Percentiles rank a stretch among this genome's conserved stretches.
These are phyloP conservation scores for Octopus sinensis DNA, from an alignment of 1,140 invertebrate species.

Conservation along the genomic window DNA sequence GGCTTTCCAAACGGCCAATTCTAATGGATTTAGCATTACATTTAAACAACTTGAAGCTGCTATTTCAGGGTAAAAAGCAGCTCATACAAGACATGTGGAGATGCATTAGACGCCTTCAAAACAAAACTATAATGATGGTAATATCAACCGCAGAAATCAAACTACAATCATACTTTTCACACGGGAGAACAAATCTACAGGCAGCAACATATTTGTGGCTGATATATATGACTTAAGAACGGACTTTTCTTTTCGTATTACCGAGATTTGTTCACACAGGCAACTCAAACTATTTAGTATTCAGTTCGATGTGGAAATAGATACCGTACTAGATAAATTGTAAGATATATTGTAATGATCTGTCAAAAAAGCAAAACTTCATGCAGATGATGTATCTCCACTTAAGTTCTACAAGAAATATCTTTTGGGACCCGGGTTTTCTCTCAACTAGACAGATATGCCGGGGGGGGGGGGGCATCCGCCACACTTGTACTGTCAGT, in stretches of 20 bases:
- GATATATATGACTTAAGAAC: neutral
- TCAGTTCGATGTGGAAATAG: constrained; percentile 4
- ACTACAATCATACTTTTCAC: neutral
- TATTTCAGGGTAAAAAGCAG: constrained; percentile 1
- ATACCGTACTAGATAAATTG: neutral
- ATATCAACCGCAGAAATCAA: neutral
- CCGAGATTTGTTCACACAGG: neutral
- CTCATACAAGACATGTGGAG: neutral
- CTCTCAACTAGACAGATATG: too few species aligned
- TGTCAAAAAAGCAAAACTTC: neutral
- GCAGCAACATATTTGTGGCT: constrained; percentile 5
- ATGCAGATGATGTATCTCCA: neutral
- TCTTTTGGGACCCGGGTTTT: too few species aligned
- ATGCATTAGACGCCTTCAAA: neutral
- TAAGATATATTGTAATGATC: constrained; percentile 4
- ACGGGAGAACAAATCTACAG: neutral
- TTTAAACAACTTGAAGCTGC: constrained; percentile 5
- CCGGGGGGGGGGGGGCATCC: too few species aligned
- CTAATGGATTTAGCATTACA: constrained; percentile 5
- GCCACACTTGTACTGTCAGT: too few species aligned
- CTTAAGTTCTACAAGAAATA: too few species aligned
- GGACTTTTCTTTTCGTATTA: neutral
- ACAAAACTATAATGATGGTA: neutral
- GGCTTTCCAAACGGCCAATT: neutral
- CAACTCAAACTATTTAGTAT: neutral